A percentile compares a stretch with the other conserved stretches of the same genome.
phyloP scores from a whole-genome alignment of 2,797 vertebrate genomes.

The Remorina albescens region DNA sequence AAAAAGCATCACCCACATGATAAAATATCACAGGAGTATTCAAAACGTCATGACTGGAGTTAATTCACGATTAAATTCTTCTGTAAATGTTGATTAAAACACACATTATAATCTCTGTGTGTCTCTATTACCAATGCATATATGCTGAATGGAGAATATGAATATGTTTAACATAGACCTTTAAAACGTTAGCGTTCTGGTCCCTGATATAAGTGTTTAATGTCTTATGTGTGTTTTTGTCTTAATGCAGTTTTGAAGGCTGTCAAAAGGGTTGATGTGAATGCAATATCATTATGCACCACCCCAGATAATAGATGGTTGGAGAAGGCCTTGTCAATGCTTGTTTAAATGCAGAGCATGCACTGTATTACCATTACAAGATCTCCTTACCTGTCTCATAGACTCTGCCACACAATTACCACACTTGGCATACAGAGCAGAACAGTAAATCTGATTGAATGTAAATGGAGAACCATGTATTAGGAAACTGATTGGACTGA shows the following conservation, averaged over 20 bases:
- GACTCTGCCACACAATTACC: slow-evolving; percentile 43
- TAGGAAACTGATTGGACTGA: slow-evolving; percentile 28
- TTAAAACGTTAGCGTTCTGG: slow-evolving; percentile 5
- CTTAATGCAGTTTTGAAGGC: slow-evolving; percentile 42
- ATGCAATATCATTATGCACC: slow-evolving; percentile 64
- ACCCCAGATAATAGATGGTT: slow-evolving; percentile 44
- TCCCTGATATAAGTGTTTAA: slow-evolving; percentile 1
- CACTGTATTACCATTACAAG: slow-evolving; percentile 59
- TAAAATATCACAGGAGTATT: slow-evolving; percentile 7
- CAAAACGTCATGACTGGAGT: slow-evolving; percentile 10
- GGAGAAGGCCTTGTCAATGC: slow-evolving; percentile 28
- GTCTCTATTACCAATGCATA: slow-evolving; percentile 4
- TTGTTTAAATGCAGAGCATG: slow-evolving; percentile 66
- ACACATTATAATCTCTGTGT: background rate
- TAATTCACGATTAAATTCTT: slow-evolving; percentile 3
- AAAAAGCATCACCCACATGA: slow-evolving; percentile 20
- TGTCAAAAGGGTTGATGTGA: slow-evolving; percentile 52
- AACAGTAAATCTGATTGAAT: slow-evolving; percentile 48
- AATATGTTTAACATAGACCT: background rate
- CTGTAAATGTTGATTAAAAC: background rate
- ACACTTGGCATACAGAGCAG: slow-evolving; percentile 55
- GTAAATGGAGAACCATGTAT: slow-evolving; percentile 32
- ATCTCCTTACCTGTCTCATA: slow-evolving; percentile 71
- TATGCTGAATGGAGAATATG: slow-evolving; percentile 4
- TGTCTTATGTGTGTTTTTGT: slow-evolving; percentile 25